phyloP scores from a whole-genome alignment of 2,888 invertebrate species.

The Xylophagus ater region DNA sequence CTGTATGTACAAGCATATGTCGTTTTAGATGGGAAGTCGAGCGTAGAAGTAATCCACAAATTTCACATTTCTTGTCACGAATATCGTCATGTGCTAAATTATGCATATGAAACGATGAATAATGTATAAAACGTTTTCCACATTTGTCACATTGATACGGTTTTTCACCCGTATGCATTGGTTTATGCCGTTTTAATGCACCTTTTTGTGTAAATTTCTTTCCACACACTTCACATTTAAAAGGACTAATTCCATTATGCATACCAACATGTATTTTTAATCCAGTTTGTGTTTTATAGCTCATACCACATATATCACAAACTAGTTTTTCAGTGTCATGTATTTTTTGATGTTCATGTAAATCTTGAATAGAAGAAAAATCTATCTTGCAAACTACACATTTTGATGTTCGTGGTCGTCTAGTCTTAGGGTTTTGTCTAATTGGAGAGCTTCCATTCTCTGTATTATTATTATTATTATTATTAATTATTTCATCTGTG shows the following conservation, averaged over 20 bases:
- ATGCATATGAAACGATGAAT: slow-evolving; percentile 39
- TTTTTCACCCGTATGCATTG: slow-evolving; percentile 43
- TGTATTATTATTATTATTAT: too few species aligned
- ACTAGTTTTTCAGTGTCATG: slow-evolving; percentile 7
- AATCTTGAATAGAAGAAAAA: slow-evolving; percentile 9
- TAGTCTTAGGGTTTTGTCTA: background rate
- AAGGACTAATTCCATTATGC: slow-evolving; percentile 42
- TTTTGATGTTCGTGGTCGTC: slow-evolving; percentile 1
- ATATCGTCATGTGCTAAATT: slow-evolving; percentile 32
- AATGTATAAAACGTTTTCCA: slow-evolving; percentile 39
- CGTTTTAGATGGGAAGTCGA: slow-evolving; percentile 41
- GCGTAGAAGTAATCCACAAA: slow-evolving; percentile 37
- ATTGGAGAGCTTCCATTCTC: too few species aligned
- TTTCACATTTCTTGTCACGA: slow-evolving; percentile 25
- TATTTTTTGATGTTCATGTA: slow-evolving; percentile 12
- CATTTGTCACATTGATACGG: slow-evolving; percentile 39
- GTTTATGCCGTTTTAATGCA: slow-evolving; percentile 42
- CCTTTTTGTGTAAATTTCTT: slow-evolving; percentile 47
- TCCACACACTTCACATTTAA: slow-evolving; percentile 41
- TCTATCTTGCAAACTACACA: slow-evolving; percentile 14
- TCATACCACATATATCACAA: slow-evolving; percentile 42
- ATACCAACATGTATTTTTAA: slow-evolving; percentile 42
- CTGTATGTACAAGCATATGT: slow-evolving; percentile 40
- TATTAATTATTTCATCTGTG: too few species aligned
- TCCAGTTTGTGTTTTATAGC: slow-evolving; percentile 42